Evolutionary conservation across 2,888 invertebrate species (phyloP), one percentile per base, ranked within the genome.

Genomic region (Zele albiditarsus): DNA sequence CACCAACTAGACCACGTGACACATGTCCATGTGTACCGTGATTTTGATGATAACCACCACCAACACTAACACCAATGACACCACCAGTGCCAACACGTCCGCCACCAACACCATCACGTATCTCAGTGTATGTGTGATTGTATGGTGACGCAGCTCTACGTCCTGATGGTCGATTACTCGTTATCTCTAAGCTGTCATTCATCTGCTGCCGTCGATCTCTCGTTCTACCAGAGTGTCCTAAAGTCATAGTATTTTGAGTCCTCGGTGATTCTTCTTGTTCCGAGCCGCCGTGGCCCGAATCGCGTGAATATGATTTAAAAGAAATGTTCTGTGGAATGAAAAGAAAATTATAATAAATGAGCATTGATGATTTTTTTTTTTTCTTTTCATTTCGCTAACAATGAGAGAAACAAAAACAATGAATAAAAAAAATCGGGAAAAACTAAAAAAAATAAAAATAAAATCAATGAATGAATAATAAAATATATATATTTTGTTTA

Each of bases 121-220:
- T 95, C 89, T 95, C 95, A 3, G 94, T 94, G 88, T 95, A 95
- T 0, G 95, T 95, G 84, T 95, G 95, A 84, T 94, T 94, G 87
- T 93, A 92, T 38, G 94, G 90, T 88, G 93, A 91, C 46, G 90
- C 89, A 20, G 90, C 89, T 58, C 90, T 84, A 10, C 86, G 84
- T 10, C 87, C 86, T 90, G 90, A 86, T 90, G 90, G 90, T 90
- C 90, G 88, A 80, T 73, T 81, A 76, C 79, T 80, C 89, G 85
- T 78, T 86, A 91, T 74, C 89, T 87, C 87, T 88, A 90, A 80
- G 89, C 91, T 91, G 74, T 75, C 82, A 78, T 75, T 80, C 80
- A 78, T 71, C 27, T 72, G 53, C 23, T 53, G 80, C 20, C 80
- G 80, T 12, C 80, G 80, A 68, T 83, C 84, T 23, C 85, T 82